phyloP scores from a whole-genome alignment of 2,113 vertebrate species.

The Cricetomys ansorgei region DNA sequence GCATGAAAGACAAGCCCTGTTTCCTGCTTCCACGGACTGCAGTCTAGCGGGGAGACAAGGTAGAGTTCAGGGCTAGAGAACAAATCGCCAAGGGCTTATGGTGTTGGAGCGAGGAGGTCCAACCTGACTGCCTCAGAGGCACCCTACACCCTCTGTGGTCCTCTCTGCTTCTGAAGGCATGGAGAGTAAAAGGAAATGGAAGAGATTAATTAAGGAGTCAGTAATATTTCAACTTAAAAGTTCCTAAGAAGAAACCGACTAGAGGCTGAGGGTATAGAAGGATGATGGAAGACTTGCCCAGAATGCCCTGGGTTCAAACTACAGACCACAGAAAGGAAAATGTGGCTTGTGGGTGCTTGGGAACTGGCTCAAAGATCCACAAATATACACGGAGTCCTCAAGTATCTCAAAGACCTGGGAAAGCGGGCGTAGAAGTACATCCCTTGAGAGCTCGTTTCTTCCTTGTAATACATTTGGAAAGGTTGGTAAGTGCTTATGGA shows the following conservation, averaged over 20 bases:
- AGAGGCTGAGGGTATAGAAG: background rate
- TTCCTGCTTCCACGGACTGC: background rate
- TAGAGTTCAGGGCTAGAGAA: background rate
- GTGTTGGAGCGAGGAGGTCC: background rate
- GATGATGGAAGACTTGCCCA: background rate
- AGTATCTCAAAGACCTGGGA: background rate
- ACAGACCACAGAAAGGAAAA: background rate
- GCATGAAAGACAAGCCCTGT: background rate
- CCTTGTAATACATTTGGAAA: background rate
- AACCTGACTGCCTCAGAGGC: background rate
- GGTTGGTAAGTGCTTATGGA: background rate
- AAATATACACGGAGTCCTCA: background rate
- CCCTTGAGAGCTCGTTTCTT: background rate
- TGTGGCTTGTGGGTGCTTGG: background rate
- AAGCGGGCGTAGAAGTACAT: background rate
- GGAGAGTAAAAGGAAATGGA: background rate
- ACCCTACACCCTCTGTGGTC: background rate
- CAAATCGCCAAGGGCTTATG: background rate
- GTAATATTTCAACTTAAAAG: slow-evolving; percentile 13
- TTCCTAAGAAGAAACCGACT: background rate
- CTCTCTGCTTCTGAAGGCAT: background rate
- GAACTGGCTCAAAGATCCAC: background rate
- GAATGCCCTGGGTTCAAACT: background rate
- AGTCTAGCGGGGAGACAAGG: background rate
- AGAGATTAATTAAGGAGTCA: background rate